Conservation (phyloP, 2,797 vertebrate genomes). For the Leucoraja ocellata region DNA sequence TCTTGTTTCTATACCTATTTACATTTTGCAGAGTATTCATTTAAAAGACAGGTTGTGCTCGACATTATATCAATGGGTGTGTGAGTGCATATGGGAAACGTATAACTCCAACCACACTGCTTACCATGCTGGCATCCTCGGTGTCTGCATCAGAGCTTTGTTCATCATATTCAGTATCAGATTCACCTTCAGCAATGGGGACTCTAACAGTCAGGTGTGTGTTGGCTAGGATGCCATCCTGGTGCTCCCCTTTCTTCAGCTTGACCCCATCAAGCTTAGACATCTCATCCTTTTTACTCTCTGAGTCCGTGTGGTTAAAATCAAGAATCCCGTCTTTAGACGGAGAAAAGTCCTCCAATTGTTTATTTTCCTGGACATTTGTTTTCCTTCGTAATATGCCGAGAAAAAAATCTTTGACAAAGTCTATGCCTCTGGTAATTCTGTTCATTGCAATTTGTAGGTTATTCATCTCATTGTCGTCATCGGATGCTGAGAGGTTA, state of each 20-base stretch:
- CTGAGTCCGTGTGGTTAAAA: conserved; percentile 68
- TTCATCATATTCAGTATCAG: conserved; percentile 79
- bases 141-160: conserved; percentile 62
- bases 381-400: conserved; percentile 50
- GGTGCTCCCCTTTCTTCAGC: conserved; percentile 51
- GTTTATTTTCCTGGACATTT: conserved; percentile 51
- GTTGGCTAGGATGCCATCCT: conserved; percentile 66
- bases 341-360: conserved; percentile 45
- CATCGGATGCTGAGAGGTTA: conserved; percentile 75
- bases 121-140: conserved; percentile 48
- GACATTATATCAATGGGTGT: neutral
- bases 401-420: conserved; percentile 60
- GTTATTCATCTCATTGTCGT: conserved; percentile 93
- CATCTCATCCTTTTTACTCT: conserved; percentile 49
- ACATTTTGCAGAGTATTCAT: neutral
- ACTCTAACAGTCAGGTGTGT: conserved; percentile 70
- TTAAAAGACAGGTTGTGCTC: neutral
- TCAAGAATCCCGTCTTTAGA: conserved; percentile 62
- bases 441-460: conserved; percentile 86
- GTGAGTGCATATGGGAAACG: neutral
- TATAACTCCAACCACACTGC: neutral
- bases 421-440: conserved; percentile 70
- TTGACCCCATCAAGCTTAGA: conserved; percentile 54
- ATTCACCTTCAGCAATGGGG: conserved; percentile 83
- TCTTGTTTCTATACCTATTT: neutral